Evolutionary conservation across 1,140 invertebrate genomes (phyloP).

Genomic region (Caenorhabditis tropicalis): DNA sequence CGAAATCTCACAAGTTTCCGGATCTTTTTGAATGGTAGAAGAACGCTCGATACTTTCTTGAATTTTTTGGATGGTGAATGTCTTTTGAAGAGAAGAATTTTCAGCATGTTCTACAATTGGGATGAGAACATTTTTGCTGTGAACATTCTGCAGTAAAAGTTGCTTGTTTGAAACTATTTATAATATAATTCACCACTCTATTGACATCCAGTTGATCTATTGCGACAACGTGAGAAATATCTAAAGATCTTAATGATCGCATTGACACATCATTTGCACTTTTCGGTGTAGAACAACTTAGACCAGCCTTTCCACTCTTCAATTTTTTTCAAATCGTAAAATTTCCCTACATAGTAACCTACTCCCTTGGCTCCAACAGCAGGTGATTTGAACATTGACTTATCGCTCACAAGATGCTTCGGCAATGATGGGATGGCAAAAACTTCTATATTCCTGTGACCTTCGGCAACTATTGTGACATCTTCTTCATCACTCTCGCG

Average conservation of each 20-base stretch:
- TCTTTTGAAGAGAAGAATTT: neutral
- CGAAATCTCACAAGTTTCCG: too few relatives aligned
- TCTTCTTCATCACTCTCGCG: neutral
- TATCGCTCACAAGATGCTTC: conserved; percentile 3
- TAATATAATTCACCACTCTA: neutral
- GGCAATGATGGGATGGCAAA: neutral
- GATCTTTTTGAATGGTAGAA: neutral
- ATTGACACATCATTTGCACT: neutral
- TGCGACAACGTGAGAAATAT: neutral
- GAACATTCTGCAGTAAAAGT: neutral
- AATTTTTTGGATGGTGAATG: too few relatives aligned
- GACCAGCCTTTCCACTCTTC: neutral
- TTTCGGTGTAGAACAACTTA: conserved; percentile 17
- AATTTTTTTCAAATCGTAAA: too few relatives aligned
- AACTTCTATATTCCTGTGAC: neutral
- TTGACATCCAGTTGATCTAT: neutral
- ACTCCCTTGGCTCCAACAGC: neutral
- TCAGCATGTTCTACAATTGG: neutral
- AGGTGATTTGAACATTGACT: neutral
- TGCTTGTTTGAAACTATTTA: neutral
- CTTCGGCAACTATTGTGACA: neutral
- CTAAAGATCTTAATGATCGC: neutral
- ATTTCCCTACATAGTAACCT: neutral
- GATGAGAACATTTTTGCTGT: neutral
- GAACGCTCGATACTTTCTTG: too few relatives aligned